Conservation (phyloP, 2,888 invertebrate genomes). For the Torymus auratus region DNA sequence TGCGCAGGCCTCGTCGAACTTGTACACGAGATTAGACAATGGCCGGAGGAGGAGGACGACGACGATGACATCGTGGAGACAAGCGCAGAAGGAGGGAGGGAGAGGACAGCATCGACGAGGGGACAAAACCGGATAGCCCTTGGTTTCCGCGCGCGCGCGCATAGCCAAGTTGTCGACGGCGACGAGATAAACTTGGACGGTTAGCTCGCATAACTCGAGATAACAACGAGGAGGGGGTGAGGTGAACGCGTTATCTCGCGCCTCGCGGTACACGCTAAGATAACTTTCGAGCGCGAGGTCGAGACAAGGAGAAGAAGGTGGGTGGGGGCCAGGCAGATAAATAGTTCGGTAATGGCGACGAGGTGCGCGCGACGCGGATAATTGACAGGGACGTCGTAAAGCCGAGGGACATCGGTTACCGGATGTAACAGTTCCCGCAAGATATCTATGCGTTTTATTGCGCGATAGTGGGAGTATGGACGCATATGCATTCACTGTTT, state of each 20-base stretch:
- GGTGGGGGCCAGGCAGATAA: neutral
- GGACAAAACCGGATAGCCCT: slow-evolving; percentile 6
- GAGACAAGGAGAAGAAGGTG: neutral
- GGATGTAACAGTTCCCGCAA: too few species aligned
- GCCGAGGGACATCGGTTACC: neutral
- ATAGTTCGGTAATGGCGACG: neutral
- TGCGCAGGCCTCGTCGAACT: neutral
- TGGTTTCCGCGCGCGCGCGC: too few species aligned
- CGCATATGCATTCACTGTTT: too few species aligned
- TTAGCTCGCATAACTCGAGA: slow-evolving; percentile 49
- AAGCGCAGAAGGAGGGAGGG: neutral
- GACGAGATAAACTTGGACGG: slow-evolving; percentile 48
- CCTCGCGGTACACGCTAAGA: slow-evolving; percentile 23
- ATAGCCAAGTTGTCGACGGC: slow-evolving; percentile 23
- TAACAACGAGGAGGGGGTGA: slow-evolving; percentile 22
- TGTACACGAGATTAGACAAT: slow-evolving; percentile 26
- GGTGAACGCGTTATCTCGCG: slow-evolving; percentile 36
- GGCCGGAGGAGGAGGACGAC: neutral
- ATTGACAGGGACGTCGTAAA: slow-evolving; percentile 21
- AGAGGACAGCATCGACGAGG: neutral
- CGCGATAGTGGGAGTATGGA: too few species aligned
- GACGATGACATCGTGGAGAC: neutral
- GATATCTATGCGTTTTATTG: too few species aligned
- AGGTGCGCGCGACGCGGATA: slow-evolving; percentile 7
- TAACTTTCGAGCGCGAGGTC: slow-evolving; percentile 23